Conservation (phyloP, 2,113 vertebrate species). For the Piprites chloris region DNA sequence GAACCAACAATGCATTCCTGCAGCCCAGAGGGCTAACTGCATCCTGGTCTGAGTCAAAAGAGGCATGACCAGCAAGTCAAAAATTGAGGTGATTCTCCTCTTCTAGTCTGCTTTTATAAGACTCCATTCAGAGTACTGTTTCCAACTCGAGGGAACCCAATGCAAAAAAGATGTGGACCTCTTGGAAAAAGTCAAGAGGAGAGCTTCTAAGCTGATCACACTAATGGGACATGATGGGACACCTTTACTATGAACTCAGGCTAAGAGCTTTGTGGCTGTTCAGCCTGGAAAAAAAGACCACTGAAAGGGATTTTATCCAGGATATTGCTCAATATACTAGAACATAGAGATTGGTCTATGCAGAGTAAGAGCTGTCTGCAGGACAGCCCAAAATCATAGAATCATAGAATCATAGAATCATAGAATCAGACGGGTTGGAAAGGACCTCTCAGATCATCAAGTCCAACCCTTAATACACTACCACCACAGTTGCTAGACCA, state of each 20-base stretch:
- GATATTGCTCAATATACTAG: not conserved
- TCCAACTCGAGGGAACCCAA: not conserved
- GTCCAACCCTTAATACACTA: too few species aligned
- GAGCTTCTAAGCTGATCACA: not conserved
- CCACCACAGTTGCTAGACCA: too few species aligned
- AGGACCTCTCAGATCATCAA: too few species aligned
- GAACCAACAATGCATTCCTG: not conserved
- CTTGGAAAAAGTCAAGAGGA: not conserved
- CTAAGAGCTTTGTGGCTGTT: not conserved
- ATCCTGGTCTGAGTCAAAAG: not conserved
- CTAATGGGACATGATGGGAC: not conserved
- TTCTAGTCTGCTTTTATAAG: not conserved
- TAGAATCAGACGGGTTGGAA: too few species aligned
- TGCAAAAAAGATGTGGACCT: not conserved
- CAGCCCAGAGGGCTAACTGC: not conserved
- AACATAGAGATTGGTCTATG: not conserved
- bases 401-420: too few species aligned
- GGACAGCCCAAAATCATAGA: not conserved
- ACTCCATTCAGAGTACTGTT: not conserved
- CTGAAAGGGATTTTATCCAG: not conserved
- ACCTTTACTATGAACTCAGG: not conserved
- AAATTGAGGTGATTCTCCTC: not conserved
- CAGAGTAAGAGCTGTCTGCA: not conserved
- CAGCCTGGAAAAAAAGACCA: not conserved
- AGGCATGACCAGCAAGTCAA: rapidly evolving